Conservation (phyloP, 2,113 vertebrate genomes). For the Thalassoma bifasciatum region DNA sequence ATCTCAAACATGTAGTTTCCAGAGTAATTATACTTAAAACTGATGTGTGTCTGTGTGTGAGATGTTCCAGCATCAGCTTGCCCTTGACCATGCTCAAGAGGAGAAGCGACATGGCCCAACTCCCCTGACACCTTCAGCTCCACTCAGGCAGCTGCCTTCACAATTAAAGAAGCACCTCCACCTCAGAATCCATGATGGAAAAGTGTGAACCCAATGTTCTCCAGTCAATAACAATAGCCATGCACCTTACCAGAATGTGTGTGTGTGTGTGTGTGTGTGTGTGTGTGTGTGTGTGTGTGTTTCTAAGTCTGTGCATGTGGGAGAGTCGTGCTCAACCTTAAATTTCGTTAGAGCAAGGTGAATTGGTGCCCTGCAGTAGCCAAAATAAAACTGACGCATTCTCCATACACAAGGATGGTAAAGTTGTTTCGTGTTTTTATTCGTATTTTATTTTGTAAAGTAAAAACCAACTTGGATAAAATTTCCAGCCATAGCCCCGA, state of each 20-base stretch:
- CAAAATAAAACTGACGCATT: background rate
- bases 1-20: background rate
- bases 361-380: conserved; percentile 25
- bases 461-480: background rate
- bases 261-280: conserved; percentile 7
- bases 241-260: conserved; percentile 45
- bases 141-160: conserved; percentile 81
- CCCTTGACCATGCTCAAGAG: conserved; percentile 89
- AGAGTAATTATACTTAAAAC: background rate
- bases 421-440: too few relatives aligned
- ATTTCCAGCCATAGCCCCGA: background rate
- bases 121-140: conserved; percentile 86
- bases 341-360: conserved; percentile 25
- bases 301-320: background rate
- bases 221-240: conserved; percentile 87
- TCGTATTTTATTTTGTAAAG: conserved; percentile 17
- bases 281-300: conserved; percentile 18
- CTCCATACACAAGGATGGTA: too few relatives aligned
- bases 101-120: conserved; percentile 81
- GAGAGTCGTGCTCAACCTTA: conserved; percentile 8
- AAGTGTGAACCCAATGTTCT: conserved; percentile 86
- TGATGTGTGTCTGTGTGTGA: conserved; percentile 17
- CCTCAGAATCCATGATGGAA: conserved; percentile 83
- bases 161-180: conserved; percentile 88
- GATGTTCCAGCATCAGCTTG: conserved; percentile 73